Conservation (phyloP, 2,888 invertebrate genomes). For the Meiosimyza decipiens region DNA sequence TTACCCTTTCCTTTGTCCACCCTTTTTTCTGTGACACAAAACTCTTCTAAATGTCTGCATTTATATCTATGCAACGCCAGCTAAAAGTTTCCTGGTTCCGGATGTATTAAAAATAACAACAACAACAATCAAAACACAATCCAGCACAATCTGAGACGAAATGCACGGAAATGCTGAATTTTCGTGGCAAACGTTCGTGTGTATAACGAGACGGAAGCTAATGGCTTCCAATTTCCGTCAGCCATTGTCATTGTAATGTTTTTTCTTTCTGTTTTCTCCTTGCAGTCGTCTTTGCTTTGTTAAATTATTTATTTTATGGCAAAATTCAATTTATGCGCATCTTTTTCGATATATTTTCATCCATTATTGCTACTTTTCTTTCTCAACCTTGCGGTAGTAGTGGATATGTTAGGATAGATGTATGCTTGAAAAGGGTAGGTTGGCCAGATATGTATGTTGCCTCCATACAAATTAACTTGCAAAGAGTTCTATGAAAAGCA, state of each 20-base stretch:
- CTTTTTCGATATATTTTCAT: no score
- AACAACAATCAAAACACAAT: neutral
- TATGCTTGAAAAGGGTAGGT: no score
- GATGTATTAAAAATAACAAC: neutral
- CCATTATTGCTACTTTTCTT: no score
- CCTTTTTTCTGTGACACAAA: neutral
- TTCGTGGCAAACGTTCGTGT: conserved; percentile 24
- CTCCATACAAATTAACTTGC: no score
- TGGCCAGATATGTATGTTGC: no score
- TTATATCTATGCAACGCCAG: conserved; percentile 28
- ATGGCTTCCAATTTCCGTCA: conserved; percentile 30
- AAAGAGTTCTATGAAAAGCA: no score
- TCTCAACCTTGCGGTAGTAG: no score
- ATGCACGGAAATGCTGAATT: conserved; percentile 22
- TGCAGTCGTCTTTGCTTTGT: neutral
- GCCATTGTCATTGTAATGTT: conserved; percentile 7
- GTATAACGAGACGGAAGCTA: conserved; percentile 17
- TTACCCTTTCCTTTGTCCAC: neutral
- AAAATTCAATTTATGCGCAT: conserved; percentile 19
- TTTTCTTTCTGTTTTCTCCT: neutral
- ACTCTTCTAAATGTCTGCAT: conserved; percentile 26
- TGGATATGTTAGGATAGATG: no score
- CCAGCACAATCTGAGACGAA: conserved; percentile 10
- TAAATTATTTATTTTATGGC: neutral
- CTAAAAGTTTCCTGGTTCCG: conserved; percentile 26